Evolutionary conservation across 1,140 invertebrate genomes (phyloP).

Genomic region (Hypsibius dujardini): DNA sequence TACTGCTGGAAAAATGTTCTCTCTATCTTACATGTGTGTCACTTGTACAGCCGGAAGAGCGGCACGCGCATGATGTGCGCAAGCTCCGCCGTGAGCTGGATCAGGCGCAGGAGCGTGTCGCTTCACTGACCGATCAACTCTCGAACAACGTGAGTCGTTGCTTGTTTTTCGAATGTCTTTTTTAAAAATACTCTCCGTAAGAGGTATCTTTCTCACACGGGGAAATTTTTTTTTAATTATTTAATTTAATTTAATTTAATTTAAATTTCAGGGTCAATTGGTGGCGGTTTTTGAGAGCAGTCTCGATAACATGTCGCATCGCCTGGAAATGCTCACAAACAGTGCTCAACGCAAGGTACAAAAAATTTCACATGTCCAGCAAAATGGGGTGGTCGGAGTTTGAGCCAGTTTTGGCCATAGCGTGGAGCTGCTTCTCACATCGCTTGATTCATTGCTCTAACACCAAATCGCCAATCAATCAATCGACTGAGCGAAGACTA

Average conservation of each 20-base stretch:
- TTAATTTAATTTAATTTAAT: slow-evolving; percentile 20
- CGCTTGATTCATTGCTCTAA: too few relatives aligned
- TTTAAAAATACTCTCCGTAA: too few relatives aligned
- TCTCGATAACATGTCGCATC: slow-evolving; percentile 85
- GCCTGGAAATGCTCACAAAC: slow-evolving; percentile 72
- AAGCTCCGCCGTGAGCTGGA: slow-evolving; percentile 69
- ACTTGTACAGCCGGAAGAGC: slow-evolving; percentile 47
- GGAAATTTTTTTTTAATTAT: slow-evolving; percentile 18
- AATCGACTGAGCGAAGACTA: too few relatives aligned
- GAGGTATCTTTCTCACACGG: too few relatives aligned
- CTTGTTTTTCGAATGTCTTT: too few relatives aligned
- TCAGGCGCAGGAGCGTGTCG: slow-evolving; percentile 82
- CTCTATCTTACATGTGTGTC: slow-evolving; percentile 16
- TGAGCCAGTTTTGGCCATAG: too few relatives aligned
- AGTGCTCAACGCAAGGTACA: slow-evolving; percentile 77
- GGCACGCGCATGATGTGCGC: slow-evolving; percentile 73
- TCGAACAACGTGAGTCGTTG: slow-evolving; percentile 74
- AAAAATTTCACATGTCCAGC: slow-evolving; percentile 13
- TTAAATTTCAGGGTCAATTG: slow-evolving; percentile 72
- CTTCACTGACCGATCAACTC: slow-evolving; percentile 76
- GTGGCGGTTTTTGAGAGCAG: slow-evolving; percentile 93
- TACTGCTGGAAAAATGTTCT: background rate
- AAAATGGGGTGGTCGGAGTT: too few relatives aligned
- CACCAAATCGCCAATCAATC: too few relatives aligned
- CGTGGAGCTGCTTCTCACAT: too few relatives aligned